These are phyloP conservation scores for Drosophila robusta DNA, from an alignment of 2,888 invertebrate species.

Conservation along the genomic window DNA sequence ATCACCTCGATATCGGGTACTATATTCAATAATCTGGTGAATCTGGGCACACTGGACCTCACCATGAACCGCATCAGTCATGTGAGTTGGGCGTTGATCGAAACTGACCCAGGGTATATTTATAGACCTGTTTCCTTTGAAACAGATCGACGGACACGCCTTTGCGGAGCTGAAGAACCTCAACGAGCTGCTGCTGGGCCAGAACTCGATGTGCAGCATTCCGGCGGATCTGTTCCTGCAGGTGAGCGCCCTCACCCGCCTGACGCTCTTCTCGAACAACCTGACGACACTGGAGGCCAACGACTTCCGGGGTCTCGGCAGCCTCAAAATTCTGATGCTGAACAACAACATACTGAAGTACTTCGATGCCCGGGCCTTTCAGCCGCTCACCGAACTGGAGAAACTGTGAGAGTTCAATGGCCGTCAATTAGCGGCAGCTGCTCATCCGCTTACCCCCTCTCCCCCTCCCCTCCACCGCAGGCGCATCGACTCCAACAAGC, in stretches of 20 bases:
- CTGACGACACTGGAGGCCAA: slow-evolving; percentile 84
- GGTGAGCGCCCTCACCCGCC: slow-evolving; percentile 84
- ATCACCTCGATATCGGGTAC: slow-evolving; percentile 83
- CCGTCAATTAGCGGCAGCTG: neutral
- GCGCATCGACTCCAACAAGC: slow-evolving; percentile 87
- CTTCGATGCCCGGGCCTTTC: slow-evolving; percentile 85
- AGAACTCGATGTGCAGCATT: slow-evolving; percentile 86
- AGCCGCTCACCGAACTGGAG: slow-evolving; percentile 84
- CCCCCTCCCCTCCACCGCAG: slow-evolving; percentile 69
- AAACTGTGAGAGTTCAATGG: slow-evolving; percentile 85
- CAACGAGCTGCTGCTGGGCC: slow-evolving; percentile 86
- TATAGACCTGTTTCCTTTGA: neutral
- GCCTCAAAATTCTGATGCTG: slow-evolving; percentile 86
- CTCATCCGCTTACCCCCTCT: neutral
- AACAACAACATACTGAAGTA: slow-evolving; percentile 87
- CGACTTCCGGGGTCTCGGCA: slow-evolving; percentile 86
- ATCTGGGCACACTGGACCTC: slow-evolving; percentile 80
- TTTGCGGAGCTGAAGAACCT: slow-evolving; percentile 85
- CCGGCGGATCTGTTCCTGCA: slow-evolving; percentile 85
- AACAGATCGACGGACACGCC: slow-evolving; percentile 84
- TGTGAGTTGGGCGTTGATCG: slow-evolving; percentile 49
- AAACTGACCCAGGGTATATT: neutral
- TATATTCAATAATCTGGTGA: slow-evolving; percentile 78
- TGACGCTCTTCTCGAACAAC: slow-evolving; percentile 87
- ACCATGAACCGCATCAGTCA: slow-evolving; percentile 83